phyloP scores from a whole-genome alignment of 2,888 invertebrate genomes.

The Rhimphoctona megacephalus region DNA sequence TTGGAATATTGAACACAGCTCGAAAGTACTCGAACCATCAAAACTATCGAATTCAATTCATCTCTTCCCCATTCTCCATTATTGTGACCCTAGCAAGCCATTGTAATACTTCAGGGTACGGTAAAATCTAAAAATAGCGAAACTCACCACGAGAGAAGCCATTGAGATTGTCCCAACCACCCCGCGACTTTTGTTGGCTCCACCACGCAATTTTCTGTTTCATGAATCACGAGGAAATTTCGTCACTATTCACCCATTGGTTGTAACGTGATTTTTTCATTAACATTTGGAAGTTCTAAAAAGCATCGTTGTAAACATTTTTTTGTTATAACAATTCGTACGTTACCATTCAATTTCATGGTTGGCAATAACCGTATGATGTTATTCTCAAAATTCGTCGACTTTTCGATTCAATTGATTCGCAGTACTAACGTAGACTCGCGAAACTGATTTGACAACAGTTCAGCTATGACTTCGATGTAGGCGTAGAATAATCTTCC shows the following conservation, averaged over 20 bases:
- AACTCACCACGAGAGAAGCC: constrained; percentile 23
- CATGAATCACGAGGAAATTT: background rate
- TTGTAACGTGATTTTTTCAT: background rate
- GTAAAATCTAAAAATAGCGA: constrained; percentile 27
- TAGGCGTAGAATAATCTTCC: constrained; percentile 3
- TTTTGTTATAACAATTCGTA: background rate
- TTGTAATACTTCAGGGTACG: background rate
- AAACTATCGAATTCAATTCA: constrained; percentile 6
- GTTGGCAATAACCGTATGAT: background rate
- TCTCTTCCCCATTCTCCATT: background rate
- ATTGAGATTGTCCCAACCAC: constrained; percentile 3
- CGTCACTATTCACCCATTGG: background rate
- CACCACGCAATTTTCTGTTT: background rate
- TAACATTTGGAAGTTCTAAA: background rate
- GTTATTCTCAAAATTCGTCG: background rate
- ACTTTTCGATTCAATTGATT: background rate
- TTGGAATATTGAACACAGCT: background rate
- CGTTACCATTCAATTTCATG: background rate
- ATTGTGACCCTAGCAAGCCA: background rate
- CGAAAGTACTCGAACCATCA: background rate
- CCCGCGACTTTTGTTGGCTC: constrained; percentile 1
- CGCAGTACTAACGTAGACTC: background rate
- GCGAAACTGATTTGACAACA: background rate
- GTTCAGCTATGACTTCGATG: background rate
- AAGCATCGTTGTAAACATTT: background rate